phyloP scores from a whole-genome alignment of 2,888 invertebrate genomes.

The Sinodicranocentrus sp. region DNA sequence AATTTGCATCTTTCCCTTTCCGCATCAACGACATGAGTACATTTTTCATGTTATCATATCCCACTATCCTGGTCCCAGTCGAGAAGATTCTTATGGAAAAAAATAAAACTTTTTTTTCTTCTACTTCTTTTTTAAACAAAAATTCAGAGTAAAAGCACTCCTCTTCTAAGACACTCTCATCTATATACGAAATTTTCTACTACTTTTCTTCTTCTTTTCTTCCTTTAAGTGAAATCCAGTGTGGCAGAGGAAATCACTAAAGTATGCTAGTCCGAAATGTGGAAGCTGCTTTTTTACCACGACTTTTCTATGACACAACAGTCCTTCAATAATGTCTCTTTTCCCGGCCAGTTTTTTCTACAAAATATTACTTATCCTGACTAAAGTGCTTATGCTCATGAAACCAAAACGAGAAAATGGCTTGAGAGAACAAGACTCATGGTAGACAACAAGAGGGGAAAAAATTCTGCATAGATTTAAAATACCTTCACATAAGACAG shows the following conservation, averaged over 20 bases:
- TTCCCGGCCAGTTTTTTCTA: constrained; percentile 38
- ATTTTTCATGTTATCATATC: constrained; percentile 74
- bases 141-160: constrained; percentile 13
- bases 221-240: constrained; percentile 17
- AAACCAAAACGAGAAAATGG: constrained; percentile 54
- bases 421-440: too few species aligned
- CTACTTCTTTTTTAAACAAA: constrained; percentile 15
- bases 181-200: too few species aligned
- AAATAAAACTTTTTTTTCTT: constrained; percentile 15
- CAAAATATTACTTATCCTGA: constrained; percentile 38
- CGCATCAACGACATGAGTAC: constrained; percentile 74
- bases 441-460: constrained; percentile 25
- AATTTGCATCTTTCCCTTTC: constrained; percentile 76
- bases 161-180: too few species aligned
- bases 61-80: constrained; percentile 48
- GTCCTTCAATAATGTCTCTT: constrained; percentile 36
- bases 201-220: background rate
- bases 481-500: too few species aligned
- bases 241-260: constrained; percentile 48
- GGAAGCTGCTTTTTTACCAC: constrained; percentile 37
- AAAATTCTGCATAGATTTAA: too few species aligned
- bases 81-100: background rate
- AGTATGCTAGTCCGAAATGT: constrained; percentile 46
- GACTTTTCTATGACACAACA: background rate
- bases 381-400: constrained; percentile 44